A percentile compares a stretch with the other conserved stretches of the same genome.
Conservation (phyloP, 2,888 invertebrate genomes). For the Phyto melanocephala region DNA sequence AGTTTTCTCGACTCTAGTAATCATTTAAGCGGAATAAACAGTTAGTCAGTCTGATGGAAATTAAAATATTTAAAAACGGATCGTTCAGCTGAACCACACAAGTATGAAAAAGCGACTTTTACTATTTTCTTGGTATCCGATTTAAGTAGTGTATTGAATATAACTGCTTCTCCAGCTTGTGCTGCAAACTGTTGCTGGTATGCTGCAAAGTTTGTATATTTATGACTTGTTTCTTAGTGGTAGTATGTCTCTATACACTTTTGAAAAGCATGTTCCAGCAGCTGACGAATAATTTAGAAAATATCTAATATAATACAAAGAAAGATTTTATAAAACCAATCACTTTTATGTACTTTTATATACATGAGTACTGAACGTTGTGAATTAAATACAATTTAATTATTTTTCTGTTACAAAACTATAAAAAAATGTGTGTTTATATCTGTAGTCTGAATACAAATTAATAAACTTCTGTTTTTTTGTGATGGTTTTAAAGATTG, state of each 20-base stretch:
- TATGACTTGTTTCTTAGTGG: neutral
- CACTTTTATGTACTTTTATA: neutral
- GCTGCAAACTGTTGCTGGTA: constrained; percentile 3
- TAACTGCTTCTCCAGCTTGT: constrained; percentile 9
- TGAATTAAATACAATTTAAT: constrained; percentile 44
- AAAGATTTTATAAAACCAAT: too few relatives aligned
- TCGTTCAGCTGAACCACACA: too few relatives aligned
- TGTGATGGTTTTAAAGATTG: too few relatives aligned
- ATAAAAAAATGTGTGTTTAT: too few relatives aligned
- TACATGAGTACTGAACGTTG: constrained; percentile 16
- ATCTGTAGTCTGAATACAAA: neutral
- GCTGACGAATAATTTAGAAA: constrained; percentile 43
- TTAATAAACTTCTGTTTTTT: constrained; percentile 16
- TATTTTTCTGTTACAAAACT: constrained; percentile 9
- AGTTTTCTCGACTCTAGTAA: constrained; percentile 27
- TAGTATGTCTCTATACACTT: neutral
- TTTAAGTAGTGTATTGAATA: constrained; percentile 36
- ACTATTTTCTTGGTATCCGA: neutral
- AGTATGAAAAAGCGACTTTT: neutral
- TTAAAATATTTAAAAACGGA: neutral
- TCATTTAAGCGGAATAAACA: constrained; percentile 41
- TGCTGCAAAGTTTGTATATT: neutral
- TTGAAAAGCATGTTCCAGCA: constrained; percentile 46
- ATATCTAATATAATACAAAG: constrained; percentile 30
- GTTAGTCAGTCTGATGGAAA: neutral